Evolutionary conservation across 2,888 invertebrate species (phyloP), one percentile per base, ranked within the genome.

Genomic region (Gastrophysa polygoni): DNA sequence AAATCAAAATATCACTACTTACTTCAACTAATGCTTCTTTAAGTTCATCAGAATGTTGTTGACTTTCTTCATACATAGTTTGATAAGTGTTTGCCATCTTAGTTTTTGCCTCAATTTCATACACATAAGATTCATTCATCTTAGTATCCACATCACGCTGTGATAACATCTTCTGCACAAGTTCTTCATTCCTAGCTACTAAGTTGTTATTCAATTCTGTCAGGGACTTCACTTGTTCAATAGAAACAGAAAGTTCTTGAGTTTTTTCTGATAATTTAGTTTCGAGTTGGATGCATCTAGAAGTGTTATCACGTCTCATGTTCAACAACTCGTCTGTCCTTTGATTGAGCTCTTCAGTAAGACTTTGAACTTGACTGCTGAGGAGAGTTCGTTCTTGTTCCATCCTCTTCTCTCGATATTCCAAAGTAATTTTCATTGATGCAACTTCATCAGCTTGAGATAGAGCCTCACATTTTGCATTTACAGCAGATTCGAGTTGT

Each of bases 61-160:
- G 89, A 28, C 90, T 87, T 75, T 95, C 93, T 68, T 91, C 91
- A 72, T 88, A 87, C 81, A 92, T 89, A 29, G 86, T 88, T 83
- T 94, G 94, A 77, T 95, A 95, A 10, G 96, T 82, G 68, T 92
- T 90, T 1, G 92, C 89, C 58, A 97, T 83, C 82, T 92, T 92
- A 0, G 89, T 89, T 82, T 95, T 95, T 2, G 95, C 91, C 63
- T 90, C 88, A 16, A 96, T 83, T 83, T 98, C 96, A 73, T 91
- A 93, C 87, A 78, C 88, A 85, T 85, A 93, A 82, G 87, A 89
- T 83, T 83, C 88, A 83, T 84, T 84, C 72, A 77, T 82, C 76
- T 84, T 85, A 66, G 86, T 83, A 63, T 78, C 74, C 1, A 82
- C 78, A 61, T 92, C 88, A 71, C 89, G 87, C 67, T 92, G 91